Base-by-base conservation (phyloP, 2,113 vertebrate species). In the Cheilinus undulatus region DNA sequence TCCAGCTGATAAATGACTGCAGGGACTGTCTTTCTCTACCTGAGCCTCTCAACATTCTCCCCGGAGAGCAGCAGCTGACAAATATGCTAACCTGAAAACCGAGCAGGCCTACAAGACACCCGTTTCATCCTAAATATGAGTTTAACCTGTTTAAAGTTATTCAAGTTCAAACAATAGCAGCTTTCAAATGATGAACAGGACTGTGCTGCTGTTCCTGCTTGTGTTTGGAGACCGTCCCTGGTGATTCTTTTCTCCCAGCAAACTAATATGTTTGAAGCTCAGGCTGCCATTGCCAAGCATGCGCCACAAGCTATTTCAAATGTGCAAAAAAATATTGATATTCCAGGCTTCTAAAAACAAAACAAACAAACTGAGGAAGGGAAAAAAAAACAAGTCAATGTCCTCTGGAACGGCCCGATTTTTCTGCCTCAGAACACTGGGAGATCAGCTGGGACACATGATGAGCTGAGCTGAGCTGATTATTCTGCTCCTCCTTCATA, bases 191-290 rank as follows among this genome's bases (percentile, higher is more conserved):
- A 89, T 88, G 91, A 85, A 74, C 69, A 74, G 86, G 78, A 75
- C 73, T 40, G 65, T 7, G 79, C 76, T 70, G 82, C 88, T 59
- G 89, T 76, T 88, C 66, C 78, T 42, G 76, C 73, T 77, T 71
- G 86, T 71, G 82, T 88, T 88, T 86, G 73, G 86, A 89, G 73
- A 87, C 19, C 13, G 65, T 92, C 93, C 88, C 93, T 78, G 72
- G 88, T 90, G 87, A 75, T 75, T 82, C 69, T 69, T 32, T 56
- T 88, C 89, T 89, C 76, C 72, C 66, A 74, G 86, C 78, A 89
- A 86, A 91, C 90, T 93, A 93, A 93, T 93, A 87, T 92, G 88
- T 93, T 92, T 91, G 89, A 93, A 91, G 92, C 86, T 65, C 75
- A 49, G 83, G 76, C 84, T 91, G 89, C 91, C 88, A 92, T 80